Evolutionary conservation across 2,888 invertebrate genomes (phyloP).

Genomic region (Watsonalla binaria): DNA sequence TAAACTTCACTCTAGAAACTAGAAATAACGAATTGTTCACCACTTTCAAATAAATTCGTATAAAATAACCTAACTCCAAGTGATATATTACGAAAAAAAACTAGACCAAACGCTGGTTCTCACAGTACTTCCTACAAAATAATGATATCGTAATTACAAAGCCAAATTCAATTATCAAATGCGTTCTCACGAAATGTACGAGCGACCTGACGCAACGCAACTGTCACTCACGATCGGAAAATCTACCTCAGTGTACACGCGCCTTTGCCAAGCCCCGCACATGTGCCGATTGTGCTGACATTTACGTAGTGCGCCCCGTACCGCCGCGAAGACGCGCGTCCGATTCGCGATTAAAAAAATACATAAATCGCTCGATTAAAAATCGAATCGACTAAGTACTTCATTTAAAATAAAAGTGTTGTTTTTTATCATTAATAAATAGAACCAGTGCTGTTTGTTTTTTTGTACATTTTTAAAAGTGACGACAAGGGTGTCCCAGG

Average conservation of each 20-base stretch:
- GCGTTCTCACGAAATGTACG: slow-evolving; percentile 9
- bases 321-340: slow-evolving; percentile 61
- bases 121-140: too few relatives aligned
- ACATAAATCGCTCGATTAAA: slow-evolving; percentile 29
- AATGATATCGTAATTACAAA: too few relatives aligned
- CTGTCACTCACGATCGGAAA: slow-evolving; percentile 32
- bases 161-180: too few relatives aligned
- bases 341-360: slow-evolving; percentile 33
- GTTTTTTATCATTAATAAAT: slow-evolving; percentile 26
- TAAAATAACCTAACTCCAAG: not conserved
- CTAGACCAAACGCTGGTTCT: too few relatives aligned
- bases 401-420: slow-evolving; percentile 39
- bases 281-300: slow-evolving; percentile 74
- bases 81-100: not conserved
- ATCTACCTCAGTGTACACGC: slow-evolving; percentile 35
- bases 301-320: slow-evolving; percentile 74
- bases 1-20: too few relatives aligned
- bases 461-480: slow-evolving; percentile 36
- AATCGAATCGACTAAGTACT: slow-evolving; percentile 29
- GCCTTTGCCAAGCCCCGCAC: slow-evolving; percentile 62
- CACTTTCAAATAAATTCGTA: too few relatives aligned
- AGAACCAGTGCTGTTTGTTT: slow-evolving; percentile 9
- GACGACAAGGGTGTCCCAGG: slow-evolving; percentile 49
- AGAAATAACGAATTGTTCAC: too few relatives aligned
- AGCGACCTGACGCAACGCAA: slow-evolving; percentile 5